Evolutionary conservation across 2,888 invertebrate genomes (phyloP), one percentile per base, ranked within the genome.

Genomic region (Lathronympha strigana): DNA sequence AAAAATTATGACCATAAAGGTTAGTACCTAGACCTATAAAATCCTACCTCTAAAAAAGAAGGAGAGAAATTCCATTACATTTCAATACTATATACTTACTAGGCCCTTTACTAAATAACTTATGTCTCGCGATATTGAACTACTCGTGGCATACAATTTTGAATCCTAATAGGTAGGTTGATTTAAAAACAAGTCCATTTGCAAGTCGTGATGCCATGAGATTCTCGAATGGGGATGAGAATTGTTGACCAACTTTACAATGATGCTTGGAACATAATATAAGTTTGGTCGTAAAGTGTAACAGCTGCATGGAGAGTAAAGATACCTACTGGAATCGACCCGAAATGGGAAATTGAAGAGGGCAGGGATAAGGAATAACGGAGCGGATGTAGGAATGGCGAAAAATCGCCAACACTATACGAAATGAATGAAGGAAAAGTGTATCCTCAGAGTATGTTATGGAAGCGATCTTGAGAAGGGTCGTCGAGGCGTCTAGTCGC

Each of bases 281-380:
- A 88, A 90, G 86, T 90, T 90, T 69, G 79, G 74, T 74, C 82
- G 82, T 87, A 87, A 90, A 88, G 72, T 80, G 90, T 88, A 89
- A 88, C 91, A 88, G 87, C 88, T 89, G 88, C 82, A 82, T 82
- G 82, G 77, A 74, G 79, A 80, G 81, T 85, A 86, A 87, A 84
- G 84, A 84, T 86, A 80, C 79, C 79, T 76, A 78, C 76, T 82
- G 76, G 76, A 76, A 81, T 80, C 73, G 74, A 80, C 73, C 72
- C 72, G 69, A 68, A 77, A 83, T 83, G 80, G 79, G 80, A 82
- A 80, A 84, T 86, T 83, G 79, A 84, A 82, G 74, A 80, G 77
- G 73, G 77, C 75, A 69, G 71, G 76, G 76, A 75, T 78, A 79
- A 80, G 79, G 82, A 81, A 80, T 73, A 75, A 75, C 73, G 74